phyloP scores from a whole-genome alignment of 2,113 vertebrate species.

The Rhinoderma darwinii region DNA sequence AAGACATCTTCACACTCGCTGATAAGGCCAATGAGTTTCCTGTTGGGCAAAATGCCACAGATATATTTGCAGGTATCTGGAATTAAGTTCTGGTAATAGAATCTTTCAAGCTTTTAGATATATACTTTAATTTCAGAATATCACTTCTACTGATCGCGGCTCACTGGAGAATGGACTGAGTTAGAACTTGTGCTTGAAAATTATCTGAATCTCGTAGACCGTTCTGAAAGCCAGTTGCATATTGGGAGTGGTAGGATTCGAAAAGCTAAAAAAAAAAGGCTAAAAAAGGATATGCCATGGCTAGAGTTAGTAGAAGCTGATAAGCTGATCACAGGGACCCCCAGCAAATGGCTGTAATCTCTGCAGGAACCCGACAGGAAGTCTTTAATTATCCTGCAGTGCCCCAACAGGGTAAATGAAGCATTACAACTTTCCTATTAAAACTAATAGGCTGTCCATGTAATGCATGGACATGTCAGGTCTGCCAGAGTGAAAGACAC shows the following conservation, averaged over 20 bases:
- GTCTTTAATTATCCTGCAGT: too few relatives aligned
- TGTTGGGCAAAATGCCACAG: slow-evolving; percentile 36
- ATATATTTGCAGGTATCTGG: slow-evolving; percentile 33
- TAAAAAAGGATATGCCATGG: too few relatives aligned
- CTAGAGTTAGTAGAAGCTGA: too few relatives aligned
- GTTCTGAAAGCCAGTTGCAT: neutral
- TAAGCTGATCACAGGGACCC: too few relatives aligned
- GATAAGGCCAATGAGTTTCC: slow-evolving; percentile 48
- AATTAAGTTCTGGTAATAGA: slow-evolving; percentile 39
- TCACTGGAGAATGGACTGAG: neutral
- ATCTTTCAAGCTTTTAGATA: slow-evolving; percentile 30
- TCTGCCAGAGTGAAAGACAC: too few relatives aligned
- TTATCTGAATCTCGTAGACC: neutral
- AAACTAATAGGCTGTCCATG: too few relatives aligned
- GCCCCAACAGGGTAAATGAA: too few relatives aligned
- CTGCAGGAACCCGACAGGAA: too few relatives aligned
- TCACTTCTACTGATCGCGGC: neutral
- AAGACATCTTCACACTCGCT: slow-evolving; percentile 39
- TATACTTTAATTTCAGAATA: slow-evolving; percentile 40
- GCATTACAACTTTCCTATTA: too few relatives aligned
- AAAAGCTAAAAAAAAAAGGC: too few relatives aligned
- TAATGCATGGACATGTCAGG: too few relatives aligned
- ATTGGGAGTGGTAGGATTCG: neutral
- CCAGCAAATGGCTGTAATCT: too few relatives aligned
- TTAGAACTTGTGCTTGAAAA: neutral